These are phyloP conservation scores for Cervus canadensis DNA, from an alignment of 2,113 vertebrate species.

Conservation along the genomic window DNA sequence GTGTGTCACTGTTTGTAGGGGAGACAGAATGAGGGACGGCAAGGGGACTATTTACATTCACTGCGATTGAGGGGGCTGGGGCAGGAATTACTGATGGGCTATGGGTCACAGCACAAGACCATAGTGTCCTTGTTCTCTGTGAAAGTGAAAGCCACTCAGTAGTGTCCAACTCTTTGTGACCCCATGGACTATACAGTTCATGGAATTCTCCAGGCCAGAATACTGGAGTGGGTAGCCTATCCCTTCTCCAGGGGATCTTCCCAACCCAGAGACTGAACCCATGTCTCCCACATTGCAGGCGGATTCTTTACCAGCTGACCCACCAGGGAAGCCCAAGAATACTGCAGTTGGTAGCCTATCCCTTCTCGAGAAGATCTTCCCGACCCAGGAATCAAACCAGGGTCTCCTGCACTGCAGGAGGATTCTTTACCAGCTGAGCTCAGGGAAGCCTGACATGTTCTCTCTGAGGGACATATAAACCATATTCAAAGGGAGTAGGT, in stretches of 20 bases:
- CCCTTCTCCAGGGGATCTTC: not conserved
- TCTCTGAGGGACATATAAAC: not conserved
- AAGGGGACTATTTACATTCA: not conserved
- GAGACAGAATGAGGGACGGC: not conserved
- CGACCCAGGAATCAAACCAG: not conserved
- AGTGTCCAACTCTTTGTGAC: rapidly evolving
- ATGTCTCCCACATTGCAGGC: not conserved
- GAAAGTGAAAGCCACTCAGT: not conserved
- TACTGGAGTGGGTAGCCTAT: not conserved
- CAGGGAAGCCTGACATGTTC: not conserved
- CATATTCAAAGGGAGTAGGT: not conserved
- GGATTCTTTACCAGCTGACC: not conserved
- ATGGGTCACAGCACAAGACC: not conserved
- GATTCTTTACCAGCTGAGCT: not conserved
- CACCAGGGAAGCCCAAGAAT: not conserved
- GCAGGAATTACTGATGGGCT: not conserved
- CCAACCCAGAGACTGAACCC: not conserved
- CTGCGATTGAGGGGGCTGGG: not conserved
- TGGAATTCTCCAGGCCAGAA: not conserved
- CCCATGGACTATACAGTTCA: not conserved
- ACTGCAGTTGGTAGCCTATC: not conserved
- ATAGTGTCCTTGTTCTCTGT: not conserved
- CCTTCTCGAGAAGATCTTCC: not conserved
- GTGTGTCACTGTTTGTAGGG: not conserved
- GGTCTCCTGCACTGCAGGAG: not conserved